Evolutionary conservation across 2,113 vertebrate species (phyloP).

Genomic region (Calyptomena viridis): DNA sequence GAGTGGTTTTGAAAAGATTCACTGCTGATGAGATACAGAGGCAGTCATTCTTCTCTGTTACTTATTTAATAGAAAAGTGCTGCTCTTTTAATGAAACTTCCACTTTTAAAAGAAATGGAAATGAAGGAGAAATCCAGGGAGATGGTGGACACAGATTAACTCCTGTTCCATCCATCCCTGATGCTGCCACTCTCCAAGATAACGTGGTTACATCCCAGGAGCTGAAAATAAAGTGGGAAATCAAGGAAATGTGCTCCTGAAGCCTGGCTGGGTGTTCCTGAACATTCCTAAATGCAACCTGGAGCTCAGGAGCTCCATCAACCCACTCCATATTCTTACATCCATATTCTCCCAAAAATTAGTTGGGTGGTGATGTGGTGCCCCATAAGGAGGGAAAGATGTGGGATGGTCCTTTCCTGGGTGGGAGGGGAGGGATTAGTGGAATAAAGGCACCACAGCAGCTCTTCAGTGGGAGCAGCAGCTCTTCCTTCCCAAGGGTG

Average conservation of each 20-base stretch:
- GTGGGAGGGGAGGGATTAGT: background rate
- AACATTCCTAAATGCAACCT: background rate
- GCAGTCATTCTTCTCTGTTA: background rate
- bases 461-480: background rate
- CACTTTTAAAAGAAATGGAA: conserved; percentile 33
- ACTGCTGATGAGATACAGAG: conserved; percentile 23
- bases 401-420: rapidly evolving
- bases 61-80: conserved; percentile 35
- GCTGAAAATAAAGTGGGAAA: background rate
- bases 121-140: conserved; percentile 36
- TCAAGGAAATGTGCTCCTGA: background rate
- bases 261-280: background rate
- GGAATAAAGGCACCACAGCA: background rate
- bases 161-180: background rate
- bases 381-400: background rate
- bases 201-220: background rate
- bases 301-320: background rate
- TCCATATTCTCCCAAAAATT: rapidly evolving
- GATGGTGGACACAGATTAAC: background rate
- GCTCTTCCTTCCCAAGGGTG: background rate
- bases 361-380: background rate
- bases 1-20: conserved; percentile 49
- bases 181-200: background rate
- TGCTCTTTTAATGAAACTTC: conserved; percentile 38
- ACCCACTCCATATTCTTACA: background rate